Base-by-base conservation (phyloP, 1,140 invertebrate species). In the Prorops nasuta region DNA sequence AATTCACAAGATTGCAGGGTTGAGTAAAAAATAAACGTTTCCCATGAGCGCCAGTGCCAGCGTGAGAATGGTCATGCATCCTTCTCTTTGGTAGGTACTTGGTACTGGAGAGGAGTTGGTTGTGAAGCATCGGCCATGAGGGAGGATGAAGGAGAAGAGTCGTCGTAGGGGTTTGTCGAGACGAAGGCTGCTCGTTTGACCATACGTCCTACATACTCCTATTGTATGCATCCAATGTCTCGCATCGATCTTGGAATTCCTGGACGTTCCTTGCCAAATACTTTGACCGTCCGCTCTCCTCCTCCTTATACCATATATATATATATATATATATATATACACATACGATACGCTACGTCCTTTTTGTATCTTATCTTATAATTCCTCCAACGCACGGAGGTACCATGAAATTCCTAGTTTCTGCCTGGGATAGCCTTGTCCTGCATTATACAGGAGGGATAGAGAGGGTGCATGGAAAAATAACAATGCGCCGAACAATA, bases 11-110 rank as follows among this genome's bases (percentile, higher is more conserved):
- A 40, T 39, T 18, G 4, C 4, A 4, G 4, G 21, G 14, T 15
- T 17, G n/a, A n/a, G n/a, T 41, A 44, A 41, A 49, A 49, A 44
- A 32, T 42, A 49, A 49, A 32, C 47, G 34, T 35, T 49, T 34
- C 19, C 47, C 47, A 41, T 31, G 24, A 44, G 28, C 43, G 34
- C 38, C 49, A 19, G 49, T 46, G 38, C 44, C 16, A 28, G 17
- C 49, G 44, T 39, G 44, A 47, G 21, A 34, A 37, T 37, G 48
- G 21, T 16, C 20, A 10, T 10, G 19, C 37, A 7, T 10, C 2
- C 19, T 18, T 38, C 37, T 12, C 36, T 43, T 54, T 19, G 19
- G 28, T 28, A 22, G 24, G 18, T 34, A 28, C 24, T 28, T 12
- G 24, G 24, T 28, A 12, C n/a, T n/a, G n/a, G n/a, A n/a, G n/a